These are phyloP conservation scores for Deroplatys truncata DNA, from an alignment of 2,888 invertebrate genomes.

Conservation along the genomic window DNA sequence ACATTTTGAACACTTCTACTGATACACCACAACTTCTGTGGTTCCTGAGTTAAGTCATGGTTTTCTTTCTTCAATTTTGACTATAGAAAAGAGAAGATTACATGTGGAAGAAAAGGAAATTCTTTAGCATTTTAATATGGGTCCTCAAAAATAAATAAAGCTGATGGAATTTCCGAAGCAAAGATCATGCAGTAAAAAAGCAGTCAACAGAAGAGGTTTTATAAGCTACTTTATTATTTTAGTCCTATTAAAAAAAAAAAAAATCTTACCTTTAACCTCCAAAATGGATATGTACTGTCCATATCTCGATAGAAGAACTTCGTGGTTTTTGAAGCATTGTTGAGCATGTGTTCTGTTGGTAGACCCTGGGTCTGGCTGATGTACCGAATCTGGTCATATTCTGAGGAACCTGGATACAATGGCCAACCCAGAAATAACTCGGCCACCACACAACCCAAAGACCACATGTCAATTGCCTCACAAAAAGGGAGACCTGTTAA, in stretches of 20 bases:
- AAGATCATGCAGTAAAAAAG: too few relatives aligned
- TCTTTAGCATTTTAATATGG: too few relatives aligned
- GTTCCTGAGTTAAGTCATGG: background rate
- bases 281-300: constrained; percentile 68
- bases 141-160: too few relatives aligned
- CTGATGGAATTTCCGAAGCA: too few relatives aligned
- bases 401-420: constrained; percentile 96
- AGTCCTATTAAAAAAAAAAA: too few relatives aligned
- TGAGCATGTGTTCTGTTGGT: constrained; percentile 97
- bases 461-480: constrained; percentile 99
- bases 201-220: too few relatives aligned
- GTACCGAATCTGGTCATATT: constrained; percentile 97
- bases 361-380: constrained; percentile 96
- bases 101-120: too few relatives aligned
- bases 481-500: constrained; percentile 85
- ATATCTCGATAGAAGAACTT: constrained; percentile 97
- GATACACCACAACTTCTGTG: background rate
- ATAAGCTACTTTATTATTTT: too few relatives aligned
- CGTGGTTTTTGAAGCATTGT: constrained; percentile 94
- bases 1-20: background rate
- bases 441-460: constrained; percentile 97
- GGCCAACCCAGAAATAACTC: constrained; percentile 99
- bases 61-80: too few relatives aligned
- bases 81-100: too few relatives aligned
- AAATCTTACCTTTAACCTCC: constrained; percentile 52